Conservation (phyloP, 2,113 vertebrate species). For the Piliocolobus tephrosceles region DNA sequence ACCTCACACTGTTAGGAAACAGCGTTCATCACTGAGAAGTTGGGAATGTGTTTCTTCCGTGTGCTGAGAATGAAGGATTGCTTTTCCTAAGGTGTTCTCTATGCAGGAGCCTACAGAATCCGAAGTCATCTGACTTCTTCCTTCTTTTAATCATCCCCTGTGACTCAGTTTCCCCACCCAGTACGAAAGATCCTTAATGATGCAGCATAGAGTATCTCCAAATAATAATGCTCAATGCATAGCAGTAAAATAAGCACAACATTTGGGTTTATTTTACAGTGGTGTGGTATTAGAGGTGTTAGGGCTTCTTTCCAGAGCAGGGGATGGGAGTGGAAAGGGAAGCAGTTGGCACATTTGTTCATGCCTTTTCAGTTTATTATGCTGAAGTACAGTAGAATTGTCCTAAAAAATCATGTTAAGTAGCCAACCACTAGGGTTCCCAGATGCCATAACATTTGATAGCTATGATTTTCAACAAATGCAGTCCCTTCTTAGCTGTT, state of each 20-base stretch:
- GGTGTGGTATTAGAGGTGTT: accelerated
- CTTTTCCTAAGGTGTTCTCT: not conserved
- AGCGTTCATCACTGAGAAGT: accelerated
- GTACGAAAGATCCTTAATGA: not conserved
- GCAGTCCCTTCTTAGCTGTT: not conserved
- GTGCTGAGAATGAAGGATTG: not conserved
- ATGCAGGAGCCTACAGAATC: accelerated
- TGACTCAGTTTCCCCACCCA: not conserved
- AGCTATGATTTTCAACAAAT: not conserved
- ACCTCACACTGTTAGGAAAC: not conserved
- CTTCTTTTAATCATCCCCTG: not conserved
- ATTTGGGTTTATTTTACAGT: not conserved
- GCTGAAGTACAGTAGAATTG: not conserved
- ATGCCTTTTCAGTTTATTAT: not conserved
- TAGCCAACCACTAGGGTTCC: not conserved
- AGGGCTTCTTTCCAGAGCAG: not conserved
- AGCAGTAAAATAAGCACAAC: not conserved
- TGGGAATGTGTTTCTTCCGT: not conserved
- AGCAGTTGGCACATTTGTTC: not conserved
- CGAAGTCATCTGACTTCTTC: not conserved
- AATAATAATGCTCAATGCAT: not conserved
- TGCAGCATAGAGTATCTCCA: not conserved
- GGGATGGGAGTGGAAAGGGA: not conserved
- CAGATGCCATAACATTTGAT: not conserved
- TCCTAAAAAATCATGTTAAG: not conserved